These are phyloP conservation scores for Caenorhabditis sp. DNA, from an alignment of 2,888 invertebrate genomes.

Conservation along the genomic window DNA sequence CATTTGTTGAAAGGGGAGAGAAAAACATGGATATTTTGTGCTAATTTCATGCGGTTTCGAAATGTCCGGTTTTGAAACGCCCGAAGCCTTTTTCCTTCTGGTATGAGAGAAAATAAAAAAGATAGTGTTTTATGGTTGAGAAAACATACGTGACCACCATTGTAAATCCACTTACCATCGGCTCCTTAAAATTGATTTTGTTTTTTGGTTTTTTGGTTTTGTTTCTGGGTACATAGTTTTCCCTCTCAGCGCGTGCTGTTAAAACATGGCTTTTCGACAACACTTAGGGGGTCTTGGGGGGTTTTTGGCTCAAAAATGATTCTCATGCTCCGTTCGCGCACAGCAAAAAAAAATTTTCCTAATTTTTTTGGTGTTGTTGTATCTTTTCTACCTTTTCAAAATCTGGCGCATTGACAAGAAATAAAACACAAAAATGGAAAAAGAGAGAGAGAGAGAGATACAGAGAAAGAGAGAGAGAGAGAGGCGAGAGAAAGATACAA, in stretches of 20 bases:
- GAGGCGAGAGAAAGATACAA: constrained; percentile 26
- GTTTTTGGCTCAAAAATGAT: not conserved
- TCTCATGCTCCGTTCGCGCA: not conserved
- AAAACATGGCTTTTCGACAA: constrained; percentile 8
- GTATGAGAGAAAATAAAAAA: not conserved
- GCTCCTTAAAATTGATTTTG: constrained; percentile 34
- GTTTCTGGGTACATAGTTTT: not conserved
- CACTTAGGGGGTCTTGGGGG: not conserved
- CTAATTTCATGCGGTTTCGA: no score
- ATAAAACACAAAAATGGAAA: constrained; percentile 8
- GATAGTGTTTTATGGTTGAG: not conserved
- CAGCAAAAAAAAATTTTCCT: not conserved
- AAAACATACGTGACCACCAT: constrained; percentile 38
- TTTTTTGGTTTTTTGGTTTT: not conserved
- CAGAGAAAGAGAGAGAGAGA: constrained; percentile 18
- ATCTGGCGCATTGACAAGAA: constrained; percentile 23
- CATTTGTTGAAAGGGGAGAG: no score
- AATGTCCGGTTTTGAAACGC: no score
- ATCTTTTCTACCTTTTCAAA: constrained; percentile 5
- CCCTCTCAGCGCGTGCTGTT: constrained; percentile 33
- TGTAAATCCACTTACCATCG: constrained; percentile 36
- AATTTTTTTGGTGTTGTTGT: not conserved
- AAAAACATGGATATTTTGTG: no score
- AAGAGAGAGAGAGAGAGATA: constrained; percentile 13
- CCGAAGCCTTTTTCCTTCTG: no score